Conservation (phyloP, 2,113 vertebrate species). For the Melanotaenia duboulayi region DNA sequence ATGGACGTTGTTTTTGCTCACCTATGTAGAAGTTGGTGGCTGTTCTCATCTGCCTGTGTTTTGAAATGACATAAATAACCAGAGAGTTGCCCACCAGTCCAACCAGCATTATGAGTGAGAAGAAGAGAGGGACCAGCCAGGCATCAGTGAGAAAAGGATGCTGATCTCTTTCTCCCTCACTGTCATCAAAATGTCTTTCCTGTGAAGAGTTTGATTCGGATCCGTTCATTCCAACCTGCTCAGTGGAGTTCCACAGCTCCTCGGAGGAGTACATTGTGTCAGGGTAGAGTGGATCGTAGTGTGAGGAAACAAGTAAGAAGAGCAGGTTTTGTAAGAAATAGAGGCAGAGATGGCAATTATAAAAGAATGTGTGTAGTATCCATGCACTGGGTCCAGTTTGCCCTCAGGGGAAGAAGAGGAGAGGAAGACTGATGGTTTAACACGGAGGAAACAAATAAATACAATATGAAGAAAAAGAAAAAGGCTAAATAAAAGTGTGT, state of each 20-base stretch:
- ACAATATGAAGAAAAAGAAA: background rate
- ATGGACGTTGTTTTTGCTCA: constrained; percentile 51
- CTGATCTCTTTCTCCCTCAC: constrained; percentile 62
- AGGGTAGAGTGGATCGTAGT: background rate
- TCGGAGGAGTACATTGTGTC: constrained; percentile 59
- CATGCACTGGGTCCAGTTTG: constrained; percentile 4
- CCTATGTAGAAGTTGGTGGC: constrained; percentile 90
- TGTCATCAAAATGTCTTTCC: constrained; percentile 11
- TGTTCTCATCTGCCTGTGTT: constrained; percentile 87
- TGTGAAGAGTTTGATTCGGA: constrained; percentile 69
- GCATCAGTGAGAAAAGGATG: constrained; percentile 87
- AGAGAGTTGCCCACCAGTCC: constrained; percentile 87
- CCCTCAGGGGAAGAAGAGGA: constrained; percentile 4
- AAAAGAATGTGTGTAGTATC: background rate
- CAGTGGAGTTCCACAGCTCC: constrained; percentile 76
- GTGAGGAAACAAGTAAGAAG: background rate
- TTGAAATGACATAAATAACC: constrained; percentile 87
- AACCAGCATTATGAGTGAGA: constrained; percentile 86
- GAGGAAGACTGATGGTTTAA: background rate
- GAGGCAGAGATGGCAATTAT: constrained; percentile 6
- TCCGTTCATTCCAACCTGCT: constrained; percentile 69
- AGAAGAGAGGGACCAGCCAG: constrained; percentile 88
- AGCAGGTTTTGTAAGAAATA: constrained; percentile 1
- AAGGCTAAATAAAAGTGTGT: background rate
- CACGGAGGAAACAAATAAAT: background rate